Base-by-base conservation (phyloP, 2,888 invertebrate genomes). In the Penaeus monodon region DNA sequence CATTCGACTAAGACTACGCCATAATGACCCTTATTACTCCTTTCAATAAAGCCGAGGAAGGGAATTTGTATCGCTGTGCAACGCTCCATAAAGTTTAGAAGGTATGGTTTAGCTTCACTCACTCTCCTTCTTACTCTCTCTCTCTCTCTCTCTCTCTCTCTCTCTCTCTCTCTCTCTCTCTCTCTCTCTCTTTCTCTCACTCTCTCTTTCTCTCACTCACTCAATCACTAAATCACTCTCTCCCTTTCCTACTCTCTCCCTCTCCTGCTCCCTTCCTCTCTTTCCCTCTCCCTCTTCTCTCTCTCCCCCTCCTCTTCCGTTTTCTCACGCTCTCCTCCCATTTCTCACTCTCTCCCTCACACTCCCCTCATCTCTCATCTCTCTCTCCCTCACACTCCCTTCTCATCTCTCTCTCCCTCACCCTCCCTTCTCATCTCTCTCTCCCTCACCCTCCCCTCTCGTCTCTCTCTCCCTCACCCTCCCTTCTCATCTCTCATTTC, bases 21-120 rank as follows among this genome's bases (percentile, higher is more conserved):
- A 77, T 49, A 77, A 77, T 77, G 27, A 27, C 77, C 57, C 17
- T 57, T n/a, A 77, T 57, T 63, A 49, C 14, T 20, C 77, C 77
- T 44, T 57, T 49, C 57, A 77, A 57, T 77, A 77, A 77, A 27
- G 77, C 77, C n/a, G 27, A 17, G 17, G n/a, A 27, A 27, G 27
- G 49, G 20, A 57, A 77, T 57, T 57, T 57, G 57, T 57, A 57
- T 57, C 57, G 57, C 14, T 57, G 57, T 57, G 57, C 57, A 57
- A 57, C 57, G 57, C 14, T 57, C 57, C 57, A 14, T 57, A 57
- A 57, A 57, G 57, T 57, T 57, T 57, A 12, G 10, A 57, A 57
- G 57, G 57, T 57, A 57, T 17, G 57, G 57, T 10, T 57, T 57
- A 57, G 14, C 17, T 57, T 57, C 17, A 57, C 57, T 17, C 14